Evolutionary conservation across 2,888 invertebrate species (phyloP).

Genomic region (Tridacna crocea): DNA sequence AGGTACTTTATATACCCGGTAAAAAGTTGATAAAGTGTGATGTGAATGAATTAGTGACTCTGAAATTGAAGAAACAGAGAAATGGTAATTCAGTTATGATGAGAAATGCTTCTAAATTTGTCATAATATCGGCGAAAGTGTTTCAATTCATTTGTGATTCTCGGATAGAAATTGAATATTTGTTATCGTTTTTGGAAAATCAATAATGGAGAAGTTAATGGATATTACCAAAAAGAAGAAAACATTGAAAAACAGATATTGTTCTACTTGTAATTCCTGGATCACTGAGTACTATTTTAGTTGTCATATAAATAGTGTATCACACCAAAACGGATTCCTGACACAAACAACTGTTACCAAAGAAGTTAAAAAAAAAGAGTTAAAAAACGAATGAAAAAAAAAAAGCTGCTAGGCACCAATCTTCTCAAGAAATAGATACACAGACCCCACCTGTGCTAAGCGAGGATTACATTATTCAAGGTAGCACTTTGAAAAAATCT

Average conservation of each 20-base stretch:
- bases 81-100: constrained; percentile 11
- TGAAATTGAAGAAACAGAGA: not conserved
- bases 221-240: not conserved
- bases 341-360: not conserved
- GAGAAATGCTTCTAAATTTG: constrained; percentile 16
- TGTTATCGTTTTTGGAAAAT: constrained; percentile 8
- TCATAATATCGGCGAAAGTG: not conserved
- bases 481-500: not conserved
- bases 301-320: not conserved
- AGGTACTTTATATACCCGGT: not conserved
- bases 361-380: too few relatives aligned
- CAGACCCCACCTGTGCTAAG: not conserved
- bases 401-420: not conserved
- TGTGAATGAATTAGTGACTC: constrained; percentile 18
- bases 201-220: not conserved
- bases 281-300: not conserved
- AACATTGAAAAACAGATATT: constrained; percentile 3
- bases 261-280: not conserved
- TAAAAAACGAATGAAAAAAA: not conserved
- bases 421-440: not conserved
- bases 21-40: not conserved
- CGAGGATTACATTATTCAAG: not conserved
- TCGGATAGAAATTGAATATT: constrained; percentile 4
- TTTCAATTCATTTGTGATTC: constrained; percentile 6
- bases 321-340: not conserved